Evolutionary conservation across 2,113 vertebrate species (phyloP).

Genomic region (Neomonachus schauinslandi): DNA sequence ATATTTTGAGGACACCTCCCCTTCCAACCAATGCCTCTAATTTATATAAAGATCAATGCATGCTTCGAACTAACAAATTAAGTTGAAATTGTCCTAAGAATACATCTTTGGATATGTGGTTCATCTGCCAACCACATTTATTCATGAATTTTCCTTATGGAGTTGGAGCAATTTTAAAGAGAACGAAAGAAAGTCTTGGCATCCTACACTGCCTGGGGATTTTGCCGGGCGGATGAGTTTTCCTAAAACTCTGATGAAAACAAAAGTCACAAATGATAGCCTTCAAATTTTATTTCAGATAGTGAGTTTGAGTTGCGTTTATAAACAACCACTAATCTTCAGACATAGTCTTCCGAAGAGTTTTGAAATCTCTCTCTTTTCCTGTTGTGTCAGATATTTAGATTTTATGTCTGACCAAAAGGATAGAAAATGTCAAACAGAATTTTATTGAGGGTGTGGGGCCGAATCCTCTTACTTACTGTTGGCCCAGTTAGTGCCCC

Average conservation of each 20-base stretch:
- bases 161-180: slow-evolving; percentile 57
- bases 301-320: slow-evolving; percentile 31
- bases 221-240: slow-evolving; percentile 41
- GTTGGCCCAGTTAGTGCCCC: not conserved
- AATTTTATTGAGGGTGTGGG: not conserved
- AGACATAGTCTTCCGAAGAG: not conserved
- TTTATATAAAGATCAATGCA: not conserved
- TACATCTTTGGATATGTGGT: slow-evolving; percentile 36
- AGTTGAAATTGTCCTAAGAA: not conserved
- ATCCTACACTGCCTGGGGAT: slow-evolving; percentile 28
- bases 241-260: slow-evolving; percentile 62
- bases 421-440: slow-evolving; percentile 4
- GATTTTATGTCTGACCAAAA: slow-evolving; percentile 31
- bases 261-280: slow-evolving; percentile 57
- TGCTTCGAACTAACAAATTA: slow-evolving; percentile 31
- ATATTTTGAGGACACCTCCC: not conserved
- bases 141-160: slow-evolving; percentile 55
- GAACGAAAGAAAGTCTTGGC: slow-evolving; percentile 50
- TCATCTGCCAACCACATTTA: slow-evolving; percentile 55
- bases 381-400: slow-evolving; percentile 20
- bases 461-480: not conserved
- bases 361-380: slow-evolving; percentile 38
- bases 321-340: slow-evolving; percentile 33
- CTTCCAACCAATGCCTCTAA: not conserved
- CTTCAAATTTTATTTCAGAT: slow-evolving; percentile 50